These are phyloP conservation scores for Gila robusta DNA, from an alignment of 2,797 vertebrate genomes.

Conservation along the genomic window DNA sequence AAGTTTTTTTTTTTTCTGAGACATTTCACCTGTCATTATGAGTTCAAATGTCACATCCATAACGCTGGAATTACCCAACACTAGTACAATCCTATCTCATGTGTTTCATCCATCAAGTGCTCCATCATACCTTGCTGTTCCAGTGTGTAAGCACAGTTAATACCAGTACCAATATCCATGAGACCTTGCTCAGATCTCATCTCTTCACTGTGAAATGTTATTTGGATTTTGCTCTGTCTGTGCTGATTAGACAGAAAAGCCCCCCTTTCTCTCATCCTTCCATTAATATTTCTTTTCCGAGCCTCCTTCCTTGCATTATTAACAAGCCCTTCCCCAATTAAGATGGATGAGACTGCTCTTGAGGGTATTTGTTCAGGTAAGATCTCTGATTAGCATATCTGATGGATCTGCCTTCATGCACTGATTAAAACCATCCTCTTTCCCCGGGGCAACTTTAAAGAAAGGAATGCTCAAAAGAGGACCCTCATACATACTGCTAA, in stretches of 20 bases:
- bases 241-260: slow-evolving; percentile 51
- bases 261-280: slow-evolving; percentile 53
- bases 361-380: slow-evolving; percentile 81
- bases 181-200: slow-evolving; percentile 5
- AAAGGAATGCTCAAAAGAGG: slow-evolving; percentile 59
- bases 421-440: slow-evolving; percentile 73
- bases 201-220: slow-evolving; percentile 37
- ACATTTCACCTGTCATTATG: too few relatives aligned
- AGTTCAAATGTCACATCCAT: too few relatives aligned
- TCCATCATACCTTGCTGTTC: neutral
- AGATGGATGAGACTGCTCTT: slow-evolving; percentile 78
- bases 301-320: slow-evolving; percentile 75
- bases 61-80: too few relatives aligned
- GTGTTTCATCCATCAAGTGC: neutral
- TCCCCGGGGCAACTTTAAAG: slow-evolving; percentile 65
- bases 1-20: too few relatives aligned
- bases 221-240: slow-evolving; percentile 33
- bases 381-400: slow-evolving; percentile 81
- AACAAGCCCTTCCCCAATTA: slow-evolving; percentile 81
- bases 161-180: neutral
- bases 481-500: slow-evolving; percentile 18
- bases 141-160: neutral
- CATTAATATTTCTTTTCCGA: slow-evolving; percentile 61
- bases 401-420: slow-evolving; percentile 75
- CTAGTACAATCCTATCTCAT: neutral